phyloP scores from a whole-genome alignment of 2,888 invertebrate species.

The Tridacna crocea region DNA sequence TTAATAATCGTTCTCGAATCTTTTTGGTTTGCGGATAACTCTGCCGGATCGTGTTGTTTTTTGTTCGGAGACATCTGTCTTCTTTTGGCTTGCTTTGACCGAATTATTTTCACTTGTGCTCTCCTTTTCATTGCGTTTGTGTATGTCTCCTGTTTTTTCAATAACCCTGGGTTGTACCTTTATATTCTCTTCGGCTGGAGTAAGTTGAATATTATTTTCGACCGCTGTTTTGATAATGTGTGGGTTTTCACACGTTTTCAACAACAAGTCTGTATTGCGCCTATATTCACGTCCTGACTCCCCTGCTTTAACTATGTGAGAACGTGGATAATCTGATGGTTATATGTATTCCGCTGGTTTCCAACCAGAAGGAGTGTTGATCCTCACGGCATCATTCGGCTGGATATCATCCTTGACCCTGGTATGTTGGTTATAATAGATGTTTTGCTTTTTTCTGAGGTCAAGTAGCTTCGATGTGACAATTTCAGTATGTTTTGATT shows the following conservation, averaged over 20 bases:
- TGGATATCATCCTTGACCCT: constrained; percentile 14
- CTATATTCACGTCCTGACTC: constrained; percentile 21
- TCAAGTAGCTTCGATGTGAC: constrained; percentile 23
- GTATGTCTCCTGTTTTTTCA: not conserved
- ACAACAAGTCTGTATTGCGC: constrained; percentile 30
- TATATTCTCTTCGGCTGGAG: not conserved
- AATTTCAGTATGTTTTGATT: not conserved
- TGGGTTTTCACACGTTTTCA: constrained; percentile 24
- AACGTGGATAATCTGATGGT: constrained; percentile 20
- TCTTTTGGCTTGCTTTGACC: not conserved
- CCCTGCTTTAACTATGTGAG: constrained; percentile 44
- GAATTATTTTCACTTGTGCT: not conserved
- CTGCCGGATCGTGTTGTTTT: too few species aligned
- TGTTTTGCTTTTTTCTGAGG: constrained; percentile 35
- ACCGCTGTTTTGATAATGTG: not conserved
- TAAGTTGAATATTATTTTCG: not conserved
- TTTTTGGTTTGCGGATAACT: too few species aligned
- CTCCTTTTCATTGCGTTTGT: not conserved
- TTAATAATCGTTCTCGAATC: too few species aligned
- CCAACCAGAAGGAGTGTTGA: constrained; percentile 34
- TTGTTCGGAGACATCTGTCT: too few species aligned
- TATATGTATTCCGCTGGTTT: constrained; percentile 37
- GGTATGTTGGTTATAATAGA: constrained; percentile 31
- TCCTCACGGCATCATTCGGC: constrained; percentile 30
- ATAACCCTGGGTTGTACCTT: not conserved